These are phyloP conservation scores for Acholoe squamosa DNA, from an alignment of 2,888 invertebrate species.

Conservation along the genomic window DNA sequence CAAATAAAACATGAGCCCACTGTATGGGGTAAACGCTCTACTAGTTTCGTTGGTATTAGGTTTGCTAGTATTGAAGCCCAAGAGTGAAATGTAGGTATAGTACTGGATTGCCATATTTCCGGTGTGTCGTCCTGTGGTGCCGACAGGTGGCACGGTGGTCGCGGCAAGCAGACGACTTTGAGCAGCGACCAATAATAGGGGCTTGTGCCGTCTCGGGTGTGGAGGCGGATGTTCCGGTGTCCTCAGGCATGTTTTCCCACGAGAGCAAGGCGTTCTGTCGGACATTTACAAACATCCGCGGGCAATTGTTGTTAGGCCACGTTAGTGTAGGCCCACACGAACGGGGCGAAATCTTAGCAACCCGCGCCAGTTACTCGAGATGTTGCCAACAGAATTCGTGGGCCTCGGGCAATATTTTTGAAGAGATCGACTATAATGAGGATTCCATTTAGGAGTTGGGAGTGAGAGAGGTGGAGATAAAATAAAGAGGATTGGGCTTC, in stretches of 20 bases:
- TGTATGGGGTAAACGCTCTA: background rate
- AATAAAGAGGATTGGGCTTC: too few relatives aligned
- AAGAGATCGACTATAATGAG: constrained; percentile 1
- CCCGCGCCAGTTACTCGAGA: background rate
- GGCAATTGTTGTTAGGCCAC: background rate
- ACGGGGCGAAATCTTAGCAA: background rate
- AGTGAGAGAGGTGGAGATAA: too few relatives aligned
- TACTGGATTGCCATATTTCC: background rate
- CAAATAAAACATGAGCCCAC: background rate
- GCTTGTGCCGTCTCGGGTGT: background rate
- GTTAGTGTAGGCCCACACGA: background rate
- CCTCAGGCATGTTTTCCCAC: constrained; percentile 35
- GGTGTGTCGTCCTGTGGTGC: background rate
- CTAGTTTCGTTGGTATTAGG: background rate
- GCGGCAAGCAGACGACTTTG: constrained; percentile 1
- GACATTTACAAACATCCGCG: constrained; percentile 13
- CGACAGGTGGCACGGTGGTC: background rate
- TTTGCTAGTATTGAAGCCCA: background rate
- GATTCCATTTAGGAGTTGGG: background rate
- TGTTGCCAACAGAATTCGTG: background rate
- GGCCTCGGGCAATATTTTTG: constrained; percentile 13
- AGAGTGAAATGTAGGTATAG: background rate
- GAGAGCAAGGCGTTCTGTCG: constrained; percentile 11
- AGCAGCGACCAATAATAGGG: background rate
- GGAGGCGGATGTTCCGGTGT: constrained; percentile 2